Evolutionary conservation across 2,888 invertebrate species (phyloP), one percentile per base, ranked within the genome.

Genomic region (Lasioglossum zephyrum): DNA sequence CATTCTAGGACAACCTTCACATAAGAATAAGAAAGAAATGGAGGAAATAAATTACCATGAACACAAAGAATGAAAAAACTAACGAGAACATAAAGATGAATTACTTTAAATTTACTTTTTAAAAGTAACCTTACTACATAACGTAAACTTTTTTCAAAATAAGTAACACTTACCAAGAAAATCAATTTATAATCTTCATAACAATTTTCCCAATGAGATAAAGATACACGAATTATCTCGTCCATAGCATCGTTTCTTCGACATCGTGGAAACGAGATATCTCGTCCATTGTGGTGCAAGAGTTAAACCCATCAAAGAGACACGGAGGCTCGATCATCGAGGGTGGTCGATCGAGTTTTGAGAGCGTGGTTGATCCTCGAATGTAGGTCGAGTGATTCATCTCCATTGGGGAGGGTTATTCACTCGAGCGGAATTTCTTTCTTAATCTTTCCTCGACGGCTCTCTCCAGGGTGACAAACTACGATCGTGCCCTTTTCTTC

Each of bases 381-480:
- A 13, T 4, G 1, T 13, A 22, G 2, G 22, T 11, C 41, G 63
- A 41, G 82, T 76, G 63, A 82, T 66, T 66, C 57, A 36, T 74
- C 9, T 69, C 26, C n/a, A 36, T 47, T 36, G 49, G 79, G 47
- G 47, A 36, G 53, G 79, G 69, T 83, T 89, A 87, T 87, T 81
- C 82, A 57, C 81, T 82, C 83, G 47, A 16, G 16, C 70, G 60
- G 66, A 74, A 73, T 83, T 84, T 77, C 77, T 83, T 83, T 84
- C 84, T 84, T 78, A 84, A 84, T 83, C 77, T 81, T 53, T 70
- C 63, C 39, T 47, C 69, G 70, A 31, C 69, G n/a, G 47, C 69
- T 70, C 69, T 63, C 77, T 63, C 36, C 36, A 31, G 22, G 77
- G 81, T 91, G 91, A 91, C 90, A 91, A 91, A 91, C 87, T 89